These are phyloP conservation scores for Gobius niger DNA, from an alignment of 2,113 vertebrate species.

Conservation along the genomic window DNA sequence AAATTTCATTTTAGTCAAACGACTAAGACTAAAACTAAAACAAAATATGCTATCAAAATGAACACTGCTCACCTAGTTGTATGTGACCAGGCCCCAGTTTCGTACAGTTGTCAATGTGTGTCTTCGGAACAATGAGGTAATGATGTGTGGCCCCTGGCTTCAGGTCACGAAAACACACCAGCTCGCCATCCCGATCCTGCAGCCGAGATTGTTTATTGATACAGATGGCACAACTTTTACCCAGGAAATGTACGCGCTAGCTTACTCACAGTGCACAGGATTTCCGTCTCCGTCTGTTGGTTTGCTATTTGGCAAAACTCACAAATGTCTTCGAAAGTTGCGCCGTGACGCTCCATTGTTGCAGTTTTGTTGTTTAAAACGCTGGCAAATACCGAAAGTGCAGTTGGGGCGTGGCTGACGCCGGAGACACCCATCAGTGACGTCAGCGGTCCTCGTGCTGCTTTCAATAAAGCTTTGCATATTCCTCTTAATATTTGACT, in stretches of 20 bases:
- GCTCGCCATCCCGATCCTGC: constrained; percentile 73
- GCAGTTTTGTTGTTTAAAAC: background rate
- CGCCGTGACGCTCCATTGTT: constrained; percentile 1
- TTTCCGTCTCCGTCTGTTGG: constrained; percentile 63
- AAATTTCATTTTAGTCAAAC: no score
- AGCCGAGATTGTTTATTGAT: background rate
- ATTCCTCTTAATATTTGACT: no score
- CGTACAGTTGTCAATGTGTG: constrained; percentile 80
- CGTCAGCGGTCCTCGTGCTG: constrained; percentile 2
- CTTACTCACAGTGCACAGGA: constrained; percentile 66
- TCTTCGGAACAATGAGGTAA: constrained; percentile 83
- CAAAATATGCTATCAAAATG: no score
- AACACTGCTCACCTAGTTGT: constrained; percentile 79
- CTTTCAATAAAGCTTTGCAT: background rate
- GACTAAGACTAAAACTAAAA: no score
- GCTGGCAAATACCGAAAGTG: background rate
- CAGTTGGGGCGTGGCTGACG: background rate
- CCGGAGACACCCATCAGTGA: background rate
- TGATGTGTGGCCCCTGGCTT: constrained; percentile 81
- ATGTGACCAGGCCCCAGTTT: constrained; percentile 70
- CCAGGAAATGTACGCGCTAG: background rate
- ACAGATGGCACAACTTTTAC: background rate
- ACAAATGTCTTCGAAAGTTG: constrained; percentile 48
- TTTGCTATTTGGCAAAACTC: constrained; percentile 80
- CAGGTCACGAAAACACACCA: constrained; percentile 83